Conservation (phyloP, 2,888 invertebrate genomes). For the Taenaris catops region DNA sequence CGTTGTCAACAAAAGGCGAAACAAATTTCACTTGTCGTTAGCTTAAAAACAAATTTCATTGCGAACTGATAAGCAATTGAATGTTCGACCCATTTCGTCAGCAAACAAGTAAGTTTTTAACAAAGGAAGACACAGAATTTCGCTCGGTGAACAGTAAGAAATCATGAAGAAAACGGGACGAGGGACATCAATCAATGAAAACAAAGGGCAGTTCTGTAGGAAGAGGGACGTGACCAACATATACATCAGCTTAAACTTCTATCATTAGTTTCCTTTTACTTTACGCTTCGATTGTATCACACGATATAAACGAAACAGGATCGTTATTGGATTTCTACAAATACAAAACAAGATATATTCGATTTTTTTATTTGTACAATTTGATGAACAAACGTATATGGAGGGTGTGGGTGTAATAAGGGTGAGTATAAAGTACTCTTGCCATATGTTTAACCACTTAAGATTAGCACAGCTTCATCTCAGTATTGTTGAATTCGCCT, state of each 20-base stretch:
- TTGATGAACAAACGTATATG: too few species aligned
- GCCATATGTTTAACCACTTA: too few species aligned
- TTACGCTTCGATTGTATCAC: constrained; percentile 19
- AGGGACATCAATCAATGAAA: constrained; percentile 48
- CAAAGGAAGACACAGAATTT: constrained; percentile 36
- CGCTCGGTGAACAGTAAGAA: constrained; percentile 28
- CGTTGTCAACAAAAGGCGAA: constrained; percentile 36
- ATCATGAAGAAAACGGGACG: constrained; percentile 37
- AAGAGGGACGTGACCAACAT: constrained; percentile 33
- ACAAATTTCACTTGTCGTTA: constrained; percentile 38
- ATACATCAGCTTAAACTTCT: constrained; percentile 27
- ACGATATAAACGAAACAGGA: constrained; percentile 14
- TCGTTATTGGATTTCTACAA: constrained; percentile 9
- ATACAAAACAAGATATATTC: constrained; percentile 14
- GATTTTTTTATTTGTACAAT: too few species aligned
- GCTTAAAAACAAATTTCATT: constrained; percentile 30
- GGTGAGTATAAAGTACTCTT: too few species aligned
- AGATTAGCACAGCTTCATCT: too few species aligned
- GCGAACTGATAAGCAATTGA: constrained; percentile 36
- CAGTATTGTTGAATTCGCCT: too few species aligned
- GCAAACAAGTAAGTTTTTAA: constrained; percentile 35
- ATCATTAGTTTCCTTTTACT: constrained; percentile 28
- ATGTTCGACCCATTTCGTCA: constrained; percentile 34
- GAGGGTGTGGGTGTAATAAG: too few species aligned
- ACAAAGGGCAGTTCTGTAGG: constrained; percentile 37